These are phyloP conservation scores for Nothura maculosa DNA, from an alignment of 2,797 vertebrate species.

Conservation along the genomic window DNA sequence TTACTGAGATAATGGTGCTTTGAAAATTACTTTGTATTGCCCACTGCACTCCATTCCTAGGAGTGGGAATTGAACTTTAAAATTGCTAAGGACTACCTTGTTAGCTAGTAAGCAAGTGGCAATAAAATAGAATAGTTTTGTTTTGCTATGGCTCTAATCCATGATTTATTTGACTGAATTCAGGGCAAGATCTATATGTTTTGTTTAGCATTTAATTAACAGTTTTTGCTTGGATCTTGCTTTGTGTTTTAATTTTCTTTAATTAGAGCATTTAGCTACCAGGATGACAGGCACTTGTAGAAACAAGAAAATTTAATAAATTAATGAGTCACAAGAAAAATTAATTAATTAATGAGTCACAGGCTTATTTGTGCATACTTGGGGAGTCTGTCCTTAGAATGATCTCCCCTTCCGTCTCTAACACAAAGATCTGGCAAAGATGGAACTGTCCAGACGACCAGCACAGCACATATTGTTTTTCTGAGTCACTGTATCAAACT, in stretches of 20 bases:
- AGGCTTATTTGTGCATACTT: background rate
- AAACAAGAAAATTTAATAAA: constrained; percentile 6
- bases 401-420: background rate
- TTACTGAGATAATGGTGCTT: background rate
- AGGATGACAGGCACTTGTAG: background rate
- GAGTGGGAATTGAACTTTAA: background rate
- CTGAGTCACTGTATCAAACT: background rate
- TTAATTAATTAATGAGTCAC: background rate
- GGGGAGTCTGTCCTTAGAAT: background rate
- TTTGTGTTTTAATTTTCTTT: constrained; percentile 19
- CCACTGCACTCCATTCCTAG: background rate
- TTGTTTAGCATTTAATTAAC: background rate
- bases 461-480: background rate
- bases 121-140: background rate
- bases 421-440: background rate
- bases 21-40: background rate
- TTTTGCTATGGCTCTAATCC: background rate
- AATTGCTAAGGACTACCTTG: background rate
- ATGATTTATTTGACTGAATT: background rate
- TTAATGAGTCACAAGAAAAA: background rate
- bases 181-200: background rate
- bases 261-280: background rate
- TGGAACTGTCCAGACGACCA: background rate
- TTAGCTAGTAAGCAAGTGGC: background rate
- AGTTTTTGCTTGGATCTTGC: background rate